Conservation (phyloP, 2,113 vertebrate genomes). For the Chionis minor region DNA sequence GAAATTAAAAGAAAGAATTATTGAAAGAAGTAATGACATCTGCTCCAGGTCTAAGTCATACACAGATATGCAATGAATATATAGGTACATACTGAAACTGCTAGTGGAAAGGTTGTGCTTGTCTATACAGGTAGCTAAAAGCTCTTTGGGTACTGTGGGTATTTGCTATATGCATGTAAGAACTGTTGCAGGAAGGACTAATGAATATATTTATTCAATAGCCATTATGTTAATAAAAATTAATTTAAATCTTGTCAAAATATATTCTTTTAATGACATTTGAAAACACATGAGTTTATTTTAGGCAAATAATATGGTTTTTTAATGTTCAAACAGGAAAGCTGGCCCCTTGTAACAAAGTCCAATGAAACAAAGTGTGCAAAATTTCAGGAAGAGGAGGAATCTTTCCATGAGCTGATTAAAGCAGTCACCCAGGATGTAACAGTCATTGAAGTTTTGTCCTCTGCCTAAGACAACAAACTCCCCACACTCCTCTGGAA, state of each 20-base stretch:
- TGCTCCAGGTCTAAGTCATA: not conserved
- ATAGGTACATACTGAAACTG: not conserved
- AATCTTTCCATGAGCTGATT: not conserved
- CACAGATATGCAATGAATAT: not conserved
- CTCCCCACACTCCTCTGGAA: not conserved
- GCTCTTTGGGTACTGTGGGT: not conserved
- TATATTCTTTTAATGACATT: rapidly evolving
- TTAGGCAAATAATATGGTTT: not conserved
- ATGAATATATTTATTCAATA: not conserved
- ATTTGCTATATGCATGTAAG: not conserved
- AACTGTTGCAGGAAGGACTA: not conserved
- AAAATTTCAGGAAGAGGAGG: not conserved
- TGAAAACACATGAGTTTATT: not conserved
- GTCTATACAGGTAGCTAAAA: not conserved
- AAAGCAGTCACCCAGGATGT: not conserved
- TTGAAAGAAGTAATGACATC: not conserved
- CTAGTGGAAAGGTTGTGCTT: not conserved
- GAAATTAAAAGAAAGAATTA: not conserved
- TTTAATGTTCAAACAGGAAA: not conserved
- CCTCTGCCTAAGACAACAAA: not conserved
- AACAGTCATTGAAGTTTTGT: not conserved
- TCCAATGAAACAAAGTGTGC: not conserved
- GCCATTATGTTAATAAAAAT: not conserved
- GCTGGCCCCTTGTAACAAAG: not conserved
- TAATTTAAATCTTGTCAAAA: not conserved